Base-by-base conservation (phyloP, 2,797 vertebrate genomes). In the Eidolon dupreanum region DNA sequence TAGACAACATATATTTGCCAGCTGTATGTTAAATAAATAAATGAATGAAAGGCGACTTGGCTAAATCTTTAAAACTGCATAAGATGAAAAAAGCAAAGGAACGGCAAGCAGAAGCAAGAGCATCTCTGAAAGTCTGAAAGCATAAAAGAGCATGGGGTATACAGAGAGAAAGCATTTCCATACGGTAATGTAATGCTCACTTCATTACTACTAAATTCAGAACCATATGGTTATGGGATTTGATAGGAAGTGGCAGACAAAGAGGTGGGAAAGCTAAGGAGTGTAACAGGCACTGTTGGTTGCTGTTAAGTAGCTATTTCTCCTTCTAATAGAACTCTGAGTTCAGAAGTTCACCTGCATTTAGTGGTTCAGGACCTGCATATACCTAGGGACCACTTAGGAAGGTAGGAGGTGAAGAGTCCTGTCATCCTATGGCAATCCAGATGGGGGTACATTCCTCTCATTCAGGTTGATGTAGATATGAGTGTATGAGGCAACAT, bases 121-220 rank as follows among this genome's bases (percentile, higher is more conserved):
- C n/a, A 51, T 31, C 19, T 55, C 78, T 12, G 31, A 84, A 90
- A 92, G 8, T 75, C 89, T 88, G 65, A 93, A 92, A 81, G 57
- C 33, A n/a, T 84, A 73, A 93, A 66, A 87, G 38, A 92, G 73
- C 92, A 84, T 19, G 33, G 81, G 6, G 13, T 26, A 81, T 55
- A 70, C 22, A 68, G 75, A 91, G 20, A 83, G 51, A 92, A 92
- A 90, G 89, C 11, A 92, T 19, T 95, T 93, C 88, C 92, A 92
- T 81, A 90, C 68, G 65, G 90, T 92, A 93, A 74, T 17, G 22
- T 85, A 90, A 92, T 89, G 84, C 79, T 97, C 84, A 96, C 57
- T 97, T 95, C 57, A 46, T 89, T 73, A 86, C 79, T 53, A 38
- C 49, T 92, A 65, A 95, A 84, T 84, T 88, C 51, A 94, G 57